These are phyloP conservation scores for Cryptotis parvus DNA, from an alignment of 2,113 vertebrate genomes.

Conservation along the genomic window DNA sequence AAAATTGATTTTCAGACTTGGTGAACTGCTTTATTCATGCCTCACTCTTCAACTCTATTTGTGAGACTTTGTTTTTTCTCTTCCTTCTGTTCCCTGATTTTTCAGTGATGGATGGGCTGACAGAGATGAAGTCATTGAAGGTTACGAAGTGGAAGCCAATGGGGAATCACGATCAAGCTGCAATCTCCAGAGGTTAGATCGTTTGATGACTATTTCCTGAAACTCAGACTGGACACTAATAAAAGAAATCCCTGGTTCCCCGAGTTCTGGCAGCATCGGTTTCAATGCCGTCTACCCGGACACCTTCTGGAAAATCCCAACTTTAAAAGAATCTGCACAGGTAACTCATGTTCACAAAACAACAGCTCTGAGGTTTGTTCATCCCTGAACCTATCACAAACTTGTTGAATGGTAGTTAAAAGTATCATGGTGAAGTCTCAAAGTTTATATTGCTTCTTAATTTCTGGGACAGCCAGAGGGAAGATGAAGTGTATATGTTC, in stretches of 20 bases:
- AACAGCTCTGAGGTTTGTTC: neutral
- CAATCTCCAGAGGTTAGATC: slow-evolving; percentile 95
- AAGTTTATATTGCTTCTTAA: neutral
- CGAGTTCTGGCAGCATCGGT: slow-evolving; percentile 99
- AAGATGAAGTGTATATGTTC: too few relatives aligned
- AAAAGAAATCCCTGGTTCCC: slow-evolving; percentile 97
- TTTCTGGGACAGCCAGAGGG: neutral
- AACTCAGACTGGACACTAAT: slow-evolving; percentile 94
- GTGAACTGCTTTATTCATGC: slow-evolving; percentile 30
- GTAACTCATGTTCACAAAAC: slow-evolving; percentile 84
- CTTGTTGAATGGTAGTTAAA: neutral
- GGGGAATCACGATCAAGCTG: slow-evolving; percentile 99
- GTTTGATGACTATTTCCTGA: slow-evolving; percentile 97
- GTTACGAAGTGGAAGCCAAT: slow-evolving; percentile 96
- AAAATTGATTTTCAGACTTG: neutral
- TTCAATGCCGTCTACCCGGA: slow-evolving; percentile 96
- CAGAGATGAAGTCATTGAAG: slow-evolving; percentile 98
- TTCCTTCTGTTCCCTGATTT: slow-evolving; percentile 65
- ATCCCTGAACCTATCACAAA: neutral
- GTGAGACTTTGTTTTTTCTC: slow-evolving; percentile 63
- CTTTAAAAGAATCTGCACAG: slow-evolving; percentile 96
- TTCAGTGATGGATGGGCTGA: slow-evolving; percentile 98
- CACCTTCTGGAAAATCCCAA: slow-evolving; percentile 94
- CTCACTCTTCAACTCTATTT: slow-evolving; percentile 47
- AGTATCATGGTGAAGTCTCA: neutral